phyloP scores from a whole-genome alignment of 2,797 vertebrate genomes.

The Poecilia picta region DNA sequence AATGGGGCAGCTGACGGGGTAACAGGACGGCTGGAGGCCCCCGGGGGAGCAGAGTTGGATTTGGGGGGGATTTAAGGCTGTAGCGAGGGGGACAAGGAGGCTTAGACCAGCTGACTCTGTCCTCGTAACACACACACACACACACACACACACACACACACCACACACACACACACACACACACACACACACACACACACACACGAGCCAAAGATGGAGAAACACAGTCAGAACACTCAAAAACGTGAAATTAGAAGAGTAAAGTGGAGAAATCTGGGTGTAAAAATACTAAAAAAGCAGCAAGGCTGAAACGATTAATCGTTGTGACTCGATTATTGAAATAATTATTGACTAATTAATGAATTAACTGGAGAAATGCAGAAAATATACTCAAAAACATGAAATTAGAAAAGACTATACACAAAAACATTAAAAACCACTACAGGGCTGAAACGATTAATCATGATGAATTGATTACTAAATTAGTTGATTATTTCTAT shows the following conservation, averaged over 20 bases:
- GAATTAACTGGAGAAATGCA: no score
- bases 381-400: no score
- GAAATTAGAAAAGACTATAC: no score
- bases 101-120: constrained; percentile 74
- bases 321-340: no score
- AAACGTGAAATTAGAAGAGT: neutral
- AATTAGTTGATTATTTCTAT: no score
- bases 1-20: constrained; percentile 63
- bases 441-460: no score
- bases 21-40: constrained; percentile 58
- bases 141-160: constrained; percentile 38
- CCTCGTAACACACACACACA: constrained; percentile 34
- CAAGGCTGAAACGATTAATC: no score
- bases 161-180: constrained; percentile 27
- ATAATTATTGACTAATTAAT: no score
- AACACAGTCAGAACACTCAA: constrained; percentile 12
- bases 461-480: no score
- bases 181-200: constrained; percentile 26
- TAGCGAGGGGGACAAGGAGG: constrained; percentile 57
- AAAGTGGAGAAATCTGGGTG: constrained; percentile 1
- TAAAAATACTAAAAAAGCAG: neutral
- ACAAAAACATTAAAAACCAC: no score
- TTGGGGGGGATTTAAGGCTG: constrained; percentile 70
- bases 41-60: constrained; percentile 62
- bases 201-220: constrained; percentile 31